Base-by-base conservation (phyloP, 1,140 invertebrate species). In the Microplitis demolitor region DNA sequence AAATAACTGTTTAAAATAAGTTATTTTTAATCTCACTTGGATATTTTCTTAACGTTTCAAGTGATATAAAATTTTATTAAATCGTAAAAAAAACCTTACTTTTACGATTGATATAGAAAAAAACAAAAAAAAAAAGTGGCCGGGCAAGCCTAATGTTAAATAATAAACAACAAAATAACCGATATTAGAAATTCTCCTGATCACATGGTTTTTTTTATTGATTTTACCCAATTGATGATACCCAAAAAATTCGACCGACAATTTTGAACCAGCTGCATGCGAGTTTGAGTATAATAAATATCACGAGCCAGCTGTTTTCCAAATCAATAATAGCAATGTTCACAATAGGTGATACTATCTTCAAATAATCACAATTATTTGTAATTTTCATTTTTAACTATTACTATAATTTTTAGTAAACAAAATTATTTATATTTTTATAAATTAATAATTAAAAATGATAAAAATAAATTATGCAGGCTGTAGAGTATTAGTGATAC, bases 351-450 rank as follows among this genome's bases (percentile, higher is more conserved):
- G 16, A 58, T 58, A 6, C 24, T 58, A 58, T 58, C 16, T 16
- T 24, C 37, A 6, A 58, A 54, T 61, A 72, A 75, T 72, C 67
- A 75, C 71, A 75, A 66, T 71, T 75, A 71, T 75, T 75, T 75
- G 24, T 1, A 24, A 24, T 24, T 24, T 24, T 0, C 2, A 24
- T 24, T 24, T 24, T 24, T 24, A 24, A 24, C 24, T 24, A 24
- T 24, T 24, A 24, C 2, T 24, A 24, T 1, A 24, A 24, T 24
- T 24, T 24, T 24, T 24, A 24, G 24, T 24, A 24, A 24, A 24
- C 24, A 24, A 2, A 1, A 24, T 2, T 24, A 24, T 24, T 24
- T 24, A 24, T 24, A 24, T 24, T 24, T 24, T 24, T 24, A 24
- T 24, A 45, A 45, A 11, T 45, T 45, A 45, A 45, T 45, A 9